These are phyloP conservation scores for Sorex fumeus DNA, from an alignment of 2,113 vertebrate species.

Conservation along the genomic window DNA sequence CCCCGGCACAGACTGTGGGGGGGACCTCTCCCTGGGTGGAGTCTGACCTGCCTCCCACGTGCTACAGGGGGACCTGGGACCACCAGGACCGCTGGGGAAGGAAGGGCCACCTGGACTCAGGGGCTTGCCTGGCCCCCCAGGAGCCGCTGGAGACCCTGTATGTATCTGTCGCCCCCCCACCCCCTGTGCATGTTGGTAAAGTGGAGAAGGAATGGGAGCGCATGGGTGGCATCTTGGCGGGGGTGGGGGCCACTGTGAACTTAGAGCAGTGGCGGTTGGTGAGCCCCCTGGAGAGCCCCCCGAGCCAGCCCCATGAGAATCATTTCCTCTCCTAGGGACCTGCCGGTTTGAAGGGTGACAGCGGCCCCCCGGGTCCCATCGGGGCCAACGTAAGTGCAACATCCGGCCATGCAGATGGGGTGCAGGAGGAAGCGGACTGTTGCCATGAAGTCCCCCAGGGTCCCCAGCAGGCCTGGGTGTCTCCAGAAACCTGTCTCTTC, in stretches of 20 bases:
- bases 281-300: neutral
- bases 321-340: slow-evolving; percentile 89
- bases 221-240: no score
- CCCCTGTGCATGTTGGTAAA: neutral
- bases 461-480: neutral
- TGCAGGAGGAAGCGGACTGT: neutral
- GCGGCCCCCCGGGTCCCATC: slow-evolving; percentile 91
- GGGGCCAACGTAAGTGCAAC: slow-evolving; percentile 91
- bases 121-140: slow-evolving; percentile 93
- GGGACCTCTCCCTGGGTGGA: neutral
- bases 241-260: neutral
- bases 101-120: slow-evolving; percentile 92
- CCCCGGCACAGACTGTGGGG: neutral
- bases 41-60: neutral
- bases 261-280: neutral
- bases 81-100: slow-evolving; percentile 91
- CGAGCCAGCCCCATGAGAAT: neutral
- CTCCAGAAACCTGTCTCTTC: neutral
- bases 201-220: neutral
- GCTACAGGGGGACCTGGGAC: slow-evolving; percentile 94
- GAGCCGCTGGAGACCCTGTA: slow-evolving; percentile 91
- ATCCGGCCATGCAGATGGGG: neutral
- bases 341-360: slow-evolving; percentile 94
- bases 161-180: slow-evolving; percentile 24
- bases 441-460: neutral